A percentile compares a stretch with the other conserved stretches of the same genome.
phyloP scores from a whole-genome alignment of 2,797 vertebrate genomes.

The Tangara arthus region DNA sequence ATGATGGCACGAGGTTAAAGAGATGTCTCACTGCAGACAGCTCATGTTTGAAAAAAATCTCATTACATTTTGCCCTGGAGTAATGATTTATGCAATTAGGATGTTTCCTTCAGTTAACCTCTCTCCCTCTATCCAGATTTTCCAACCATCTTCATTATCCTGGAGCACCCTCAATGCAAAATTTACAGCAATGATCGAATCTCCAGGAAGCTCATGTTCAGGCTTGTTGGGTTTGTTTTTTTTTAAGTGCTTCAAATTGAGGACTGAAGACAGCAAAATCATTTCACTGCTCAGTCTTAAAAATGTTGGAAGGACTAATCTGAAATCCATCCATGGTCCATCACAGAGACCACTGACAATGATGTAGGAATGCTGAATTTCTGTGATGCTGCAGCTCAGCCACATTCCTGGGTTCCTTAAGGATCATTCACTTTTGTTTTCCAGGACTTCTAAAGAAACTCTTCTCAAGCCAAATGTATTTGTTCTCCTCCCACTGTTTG shows the following conservation, averaged over 20 bases:
- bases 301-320: not conserved
- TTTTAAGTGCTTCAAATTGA: not conserved
- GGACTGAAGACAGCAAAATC: not conserved
- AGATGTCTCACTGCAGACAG: conserved; percentile 4
- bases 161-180: not conserved
- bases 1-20: not conserved
- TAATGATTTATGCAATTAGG: conserved; percentile 11
- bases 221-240: not conserved
- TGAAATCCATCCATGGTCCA: not conserved
- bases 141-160: not conserved
- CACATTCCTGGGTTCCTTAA: not conserved
- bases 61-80: conserved; percentile 7
- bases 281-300: not conserved
- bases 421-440: not conserved
- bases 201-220: not conserved
- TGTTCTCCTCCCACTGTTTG: not conserved
- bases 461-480: not conserved
- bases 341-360: accelerated
- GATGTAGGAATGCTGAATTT: not conserved
- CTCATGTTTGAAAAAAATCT: not conserved
- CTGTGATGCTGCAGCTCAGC: not conserved
- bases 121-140: not conserved
- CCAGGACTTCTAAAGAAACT: not conserved
- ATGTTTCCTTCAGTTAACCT: not conserved
- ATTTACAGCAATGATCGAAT: not conserved